Conservation (phyloP, 2,797 vertebrate species). For the Carduelis carduelis region DNA sequence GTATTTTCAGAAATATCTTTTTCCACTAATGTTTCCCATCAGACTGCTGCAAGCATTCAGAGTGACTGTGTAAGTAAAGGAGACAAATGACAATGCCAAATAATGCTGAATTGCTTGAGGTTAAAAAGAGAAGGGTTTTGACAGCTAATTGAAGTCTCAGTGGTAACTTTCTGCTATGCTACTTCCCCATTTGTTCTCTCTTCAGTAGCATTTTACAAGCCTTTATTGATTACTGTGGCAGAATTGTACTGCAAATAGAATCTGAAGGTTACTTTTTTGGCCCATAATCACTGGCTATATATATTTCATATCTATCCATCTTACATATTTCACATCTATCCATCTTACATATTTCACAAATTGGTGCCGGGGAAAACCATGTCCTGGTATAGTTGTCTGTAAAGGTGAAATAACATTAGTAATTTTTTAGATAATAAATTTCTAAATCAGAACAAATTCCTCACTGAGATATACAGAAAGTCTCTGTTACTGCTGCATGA, state of each 20-base stretch:
- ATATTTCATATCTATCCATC: neutral
- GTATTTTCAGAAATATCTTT: neutral
- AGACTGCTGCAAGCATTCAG: neutral
- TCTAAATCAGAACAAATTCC: neutral
- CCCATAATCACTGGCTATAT: neutral
- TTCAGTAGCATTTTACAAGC: constrained; percentile 46
- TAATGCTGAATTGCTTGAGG: neutral
- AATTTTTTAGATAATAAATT: neutral
- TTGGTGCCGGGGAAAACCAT: neutral
- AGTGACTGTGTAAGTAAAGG: neutral
- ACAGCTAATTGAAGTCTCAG: neutral
- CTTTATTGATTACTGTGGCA: constrained; percentile 48
- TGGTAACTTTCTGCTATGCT: neutral
- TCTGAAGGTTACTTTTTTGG: constrained; percentile 28
- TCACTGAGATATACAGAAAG: neutral
- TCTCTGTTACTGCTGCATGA: neutral
- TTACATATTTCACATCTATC: neutral
- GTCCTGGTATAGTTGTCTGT: neutral
- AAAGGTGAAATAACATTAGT: neutral
- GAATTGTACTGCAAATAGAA: constrained; percentile 28
- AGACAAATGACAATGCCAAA: neutral
- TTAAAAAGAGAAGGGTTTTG: neutral
- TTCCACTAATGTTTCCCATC: neutral
- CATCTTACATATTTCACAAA: neutral
- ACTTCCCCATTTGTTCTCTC: constrained; percentile 8